Conservation (phyloP, 2,113 vertebrate genomes). For the western clawed frog (Xenopus tropicalis) region UCB_Xtro_10.0 CM004446.2:74222501-74223000, state of each 20-base stretch:
- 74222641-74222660: neutral
- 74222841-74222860: no score
- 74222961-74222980: no score
- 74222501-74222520: neutral
- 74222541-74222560: neutral
- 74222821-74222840: no score
- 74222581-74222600: neutral
- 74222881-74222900: no score
- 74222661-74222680: neutral
- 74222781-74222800: neutral
- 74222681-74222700: neutral
- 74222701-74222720: neutral
- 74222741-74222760: neutral
- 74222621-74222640: neutral
- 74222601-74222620: neutral
- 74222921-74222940: no score
- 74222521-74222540: neutral
- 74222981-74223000: no score
- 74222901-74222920: no score
- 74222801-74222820: no score
- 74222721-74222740: neutral
- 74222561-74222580: neutral
- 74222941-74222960: no score
- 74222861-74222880: no score
- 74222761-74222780: neutral